Evolutionary conservation across 2,797 vertebrate species (phyloP).

Genomic region (Cuculus canorus): DNA sequence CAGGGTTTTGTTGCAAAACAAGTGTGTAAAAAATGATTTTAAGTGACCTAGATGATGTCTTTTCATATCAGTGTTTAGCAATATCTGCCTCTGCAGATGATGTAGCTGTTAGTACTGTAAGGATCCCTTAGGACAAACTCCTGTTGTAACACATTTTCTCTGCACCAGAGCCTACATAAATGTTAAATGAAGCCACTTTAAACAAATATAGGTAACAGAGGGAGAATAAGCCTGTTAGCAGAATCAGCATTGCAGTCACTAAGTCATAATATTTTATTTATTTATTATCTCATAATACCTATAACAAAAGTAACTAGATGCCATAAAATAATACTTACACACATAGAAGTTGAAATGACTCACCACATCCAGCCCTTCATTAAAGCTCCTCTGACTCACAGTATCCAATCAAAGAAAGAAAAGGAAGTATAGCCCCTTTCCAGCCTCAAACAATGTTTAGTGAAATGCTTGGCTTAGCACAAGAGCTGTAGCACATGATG

Average conservation of each 20-base stretch:
- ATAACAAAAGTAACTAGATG: conserved; percentile 60
- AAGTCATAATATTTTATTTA: conserved; percentile 71
- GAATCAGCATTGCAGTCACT: conserved; percentile 43
- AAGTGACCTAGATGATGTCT: conserved; percentile 44
- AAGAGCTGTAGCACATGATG: not conserved
- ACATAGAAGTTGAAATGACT: conserved; percentile 41
- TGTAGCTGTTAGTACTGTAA: conserved; percentile 36
- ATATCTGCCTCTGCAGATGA: conserved; percentile 30
- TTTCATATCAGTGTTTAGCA: conserved; percentile 46
- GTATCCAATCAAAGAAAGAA: not conserved
- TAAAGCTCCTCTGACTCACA: conserved; percentile 7
- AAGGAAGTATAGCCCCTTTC: not conserved
- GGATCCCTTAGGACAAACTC: conserved; percentile 65
- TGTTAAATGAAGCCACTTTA: conserved; percentile 70
- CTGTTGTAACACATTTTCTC: conserved; percentile 50
- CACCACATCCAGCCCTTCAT: not conserved
- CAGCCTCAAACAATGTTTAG: not conserved
- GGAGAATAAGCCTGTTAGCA: conserved; percentile 59
- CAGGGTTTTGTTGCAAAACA: conserved; percentile 6
- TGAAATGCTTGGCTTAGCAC: not conserved
- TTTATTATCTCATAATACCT: conserved; percentile 62
- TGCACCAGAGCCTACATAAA: conserved; percentile 68
- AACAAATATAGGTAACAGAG: conserved; percentile 64
- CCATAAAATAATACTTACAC: conserved; percentile 53
- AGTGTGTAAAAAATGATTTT: conserved; percentile 53